Evolutionary conservation across 2,888 invertebrate genomes (phyloP).

Genomic region (Lasioglossum morio): DNA sequence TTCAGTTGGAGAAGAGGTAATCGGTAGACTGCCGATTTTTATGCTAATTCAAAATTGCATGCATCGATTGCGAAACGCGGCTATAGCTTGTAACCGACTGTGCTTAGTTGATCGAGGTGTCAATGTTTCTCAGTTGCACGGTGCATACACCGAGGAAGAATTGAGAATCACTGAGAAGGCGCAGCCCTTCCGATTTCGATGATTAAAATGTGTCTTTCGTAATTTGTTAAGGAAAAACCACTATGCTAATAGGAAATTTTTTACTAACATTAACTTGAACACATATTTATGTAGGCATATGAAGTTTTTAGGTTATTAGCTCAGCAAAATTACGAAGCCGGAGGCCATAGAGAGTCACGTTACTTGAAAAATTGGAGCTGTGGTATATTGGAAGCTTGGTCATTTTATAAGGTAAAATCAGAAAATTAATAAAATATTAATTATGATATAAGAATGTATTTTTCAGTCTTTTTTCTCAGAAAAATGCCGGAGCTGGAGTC

Average conservation of each 20-base stretch:
- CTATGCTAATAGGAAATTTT: not conserved
- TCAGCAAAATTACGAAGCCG: not conserved
- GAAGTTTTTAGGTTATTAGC: not conserved
- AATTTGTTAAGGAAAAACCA: too few species aligned
- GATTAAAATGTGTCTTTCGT: not conserved
- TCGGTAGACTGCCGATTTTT: too few species aligned
- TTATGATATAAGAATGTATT: not conserved
- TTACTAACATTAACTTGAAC: not conserved
- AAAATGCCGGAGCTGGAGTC: not conserved
- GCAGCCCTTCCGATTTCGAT: too few species aligned
- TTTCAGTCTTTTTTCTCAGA: not conserved
- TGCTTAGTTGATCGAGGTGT: not conserved
- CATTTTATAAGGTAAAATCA: not conserved
- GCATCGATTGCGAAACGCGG: not conserved
- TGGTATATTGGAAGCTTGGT: too few species aligned
- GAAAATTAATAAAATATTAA: not conserved
- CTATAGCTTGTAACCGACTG: not conserved
- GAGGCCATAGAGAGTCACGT: not conserved
- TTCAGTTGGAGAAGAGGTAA: not conserved
- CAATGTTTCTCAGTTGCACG: not conserved
- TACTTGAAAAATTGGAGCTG: too few species aligned
- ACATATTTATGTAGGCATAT: not conserved
- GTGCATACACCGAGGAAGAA: not conserved
- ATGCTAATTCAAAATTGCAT: too few species aligned
- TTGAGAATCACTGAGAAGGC: too few species aligned